Percentiles rank a stretch among this genome's conserved stretches.
Conservation (phyloP, 2,113 vertebrate genomes). For the Lates calcarifer region DNA sequence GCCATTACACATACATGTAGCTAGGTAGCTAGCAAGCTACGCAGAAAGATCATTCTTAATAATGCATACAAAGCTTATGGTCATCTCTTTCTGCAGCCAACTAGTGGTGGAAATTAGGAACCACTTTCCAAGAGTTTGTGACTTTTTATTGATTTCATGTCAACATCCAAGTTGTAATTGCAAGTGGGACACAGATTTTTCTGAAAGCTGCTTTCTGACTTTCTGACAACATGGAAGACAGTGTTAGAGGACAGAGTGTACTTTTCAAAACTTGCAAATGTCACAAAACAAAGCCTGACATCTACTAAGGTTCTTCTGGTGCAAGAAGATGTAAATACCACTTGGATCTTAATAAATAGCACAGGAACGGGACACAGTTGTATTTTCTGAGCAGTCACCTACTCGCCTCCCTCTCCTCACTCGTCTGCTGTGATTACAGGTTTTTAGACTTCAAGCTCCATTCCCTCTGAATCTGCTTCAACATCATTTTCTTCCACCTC, state of each 20-base stretch:
- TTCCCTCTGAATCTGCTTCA: constrained; percentile 45
- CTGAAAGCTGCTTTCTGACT: no score
- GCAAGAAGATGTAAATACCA: constrained; percentile 16
- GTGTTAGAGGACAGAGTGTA: not conserved
- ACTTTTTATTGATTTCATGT: no score
- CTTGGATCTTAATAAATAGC: constrained; percentile 19
- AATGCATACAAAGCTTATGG: no score
- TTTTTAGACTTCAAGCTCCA: constrained; percentile 33
- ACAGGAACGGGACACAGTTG: constrained; percentile 28
- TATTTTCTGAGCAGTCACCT: constrained; percentile 9
- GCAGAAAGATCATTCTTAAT: no score
- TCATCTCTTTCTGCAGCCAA: no score
- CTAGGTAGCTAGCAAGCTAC: no score
- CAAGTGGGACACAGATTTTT: no score
- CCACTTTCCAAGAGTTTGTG: no score
- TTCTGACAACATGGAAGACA: no score
- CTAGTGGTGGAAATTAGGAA: no score
- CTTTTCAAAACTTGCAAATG: not conserved
- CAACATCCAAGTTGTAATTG: no score
- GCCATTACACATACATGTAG: no score
- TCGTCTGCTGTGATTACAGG: constrained; percentile 12
- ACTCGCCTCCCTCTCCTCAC: not conserved
- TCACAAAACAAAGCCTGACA: not conserved
- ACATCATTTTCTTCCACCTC: constrained; percentile 45
- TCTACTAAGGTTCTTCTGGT: constrained; percentile 17